Base-by-base conservation (phyloP, 1,140 invertebrate species). In the Meloidogyne hapla region DNA sequence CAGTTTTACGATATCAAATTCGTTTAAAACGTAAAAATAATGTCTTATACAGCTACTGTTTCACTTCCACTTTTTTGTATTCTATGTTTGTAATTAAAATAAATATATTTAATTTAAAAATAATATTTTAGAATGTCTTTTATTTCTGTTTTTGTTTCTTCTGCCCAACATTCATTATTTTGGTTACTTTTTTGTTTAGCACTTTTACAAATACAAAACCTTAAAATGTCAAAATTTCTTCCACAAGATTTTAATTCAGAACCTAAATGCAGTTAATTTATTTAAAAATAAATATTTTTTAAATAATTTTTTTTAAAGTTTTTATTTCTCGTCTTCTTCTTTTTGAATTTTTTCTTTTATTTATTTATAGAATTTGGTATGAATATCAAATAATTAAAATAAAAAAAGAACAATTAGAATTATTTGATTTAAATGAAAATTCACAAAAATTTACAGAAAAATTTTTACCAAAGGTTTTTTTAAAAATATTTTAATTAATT, bases 1-100 rank as follows among this genome's bases (percentile, higher is more conserved):
- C 71, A 12, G 71, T 73, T 8, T 64, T 73, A 21, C 45, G 71
- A 42, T 73, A 73, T 63, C 40, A 73, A 73, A 73, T 73, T 33
- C 10, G 48, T 18, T 23, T 73, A 25, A 61, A 63, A 21, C 71
- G 71, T 40, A 18, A 33, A 28, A 64, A 63, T 33, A 64, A 64
- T 21, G 71, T 23, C 15, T 28, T 73, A 73, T 23, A 28, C 23
- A 21, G 56, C 56, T 64, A 73, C 56, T 8, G n/a, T 73, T 18
- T 73, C 71, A 12, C 61, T 73, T 1, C 71, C 71, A 10, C 23
- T 73, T 13, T 73, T 73, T 63, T 65, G 71, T 64, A 73, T 63
- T 28, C 71, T 23, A 38, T 64, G 71, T 73, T 26, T 70, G 8
- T 45, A 3, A 21, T 18, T 70, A 26, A 0, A 13, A 6, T 15